Evolutionary conservation across 35 echinoderm and acorn worm genomes (phyloP).

Genomic region (Antedon bifida): DNA sequence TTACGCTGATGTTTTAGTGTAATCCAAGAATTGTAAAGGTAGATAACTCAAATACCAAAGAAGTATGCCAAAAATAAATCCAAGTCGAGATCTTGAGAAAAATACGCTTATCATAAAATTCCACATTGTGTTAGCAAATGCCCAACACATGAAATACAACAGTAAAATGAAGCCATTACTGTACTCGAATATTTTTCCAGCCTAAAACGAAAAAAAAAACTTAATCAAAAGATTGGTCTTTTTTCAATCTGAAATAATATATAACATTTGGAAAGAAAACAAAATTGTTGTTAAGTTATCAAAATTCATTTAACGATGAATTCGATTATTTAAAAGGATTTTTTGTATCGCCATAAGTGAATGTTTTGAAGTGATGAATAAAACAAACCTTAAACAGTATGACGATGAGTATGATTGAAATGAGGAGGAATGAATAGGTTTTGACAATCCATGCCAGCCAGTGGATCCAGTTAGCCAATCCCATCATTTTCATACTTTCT

Average conservation of each 20-base stretch:
- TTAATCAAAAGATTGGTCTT: neutral
- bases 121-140: constrained; percentile 68
- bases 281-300: too few species aligned
- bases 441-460: constrained; percentile 95
- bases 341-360: too few species aligned
- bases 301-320: too few species aligned
- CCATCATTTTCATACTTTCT: constrained; percentile 99
- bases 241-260: too few species aligned
- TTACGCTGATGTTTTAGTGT: constrained; percentile 39
- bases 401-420: constrained; percentile 50
- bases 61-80: constrained; percentile 75
- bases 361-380: neutral
- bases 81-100: constrained; percentile 65
- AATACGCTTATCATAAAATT: constrained; percentile 67
- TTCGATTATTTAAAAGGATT: too few species aligned
- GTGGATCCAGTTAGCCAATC: constrained; percentile 91
- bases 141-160: constrained; percentile 66
- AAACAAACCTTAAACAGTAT: constrained; percentile 55
- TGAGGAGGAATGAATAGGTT: constrained; percentile 60
- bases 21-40: constrained; percentile 43
- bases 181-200: constrained; percentile 64
- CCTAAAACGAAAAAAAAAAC: constrained; percentile 18
- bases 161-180: constrained; percentile 26
- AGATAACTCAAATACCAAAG: constrained; percentile 85
- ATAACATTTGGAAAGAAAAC: too few species aligned